These are phyloP conservation scores for Andrena haemorrhoa DNA, from an alignment of 2,888 invertebrate genomes.

Conservation along the genomic window DNA sequence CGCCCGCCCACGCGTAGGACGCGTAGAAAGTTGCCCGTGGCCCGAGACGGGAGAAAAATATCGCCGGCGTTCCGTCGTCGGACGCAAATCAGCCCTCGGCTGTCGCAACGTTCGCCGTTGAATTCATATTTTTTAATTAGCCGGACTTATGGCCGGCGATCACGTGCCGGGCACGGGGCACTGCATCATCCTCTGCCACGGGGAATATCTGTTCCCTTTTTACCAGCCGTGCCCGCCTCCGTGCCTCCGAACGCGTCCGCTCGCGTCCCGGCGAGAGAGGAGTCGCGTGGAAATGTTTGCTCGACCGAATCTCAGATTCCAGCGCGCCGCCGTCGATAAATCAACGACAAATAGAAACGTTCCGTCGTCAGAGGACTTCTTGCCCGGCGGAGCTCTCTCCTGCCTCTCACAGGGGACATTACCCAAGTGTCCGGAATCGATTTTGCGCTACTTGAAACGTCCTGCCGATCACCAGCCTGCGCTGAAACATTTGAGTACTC, in stretches of 20 bases:
- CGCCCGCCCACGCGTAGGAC: conserved; percentile 67
- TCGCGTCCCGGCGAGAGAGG: conserved; percentile 38
- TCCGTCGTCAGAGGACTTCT: conserved; percentile 67
- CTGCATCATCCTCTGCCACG: conserved; percentile 48
- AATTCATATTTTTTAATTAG: conserved; percentile 74
- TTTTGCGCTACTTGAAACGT: not conserved
- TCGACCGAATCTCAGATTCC: conserved; percentile 73
- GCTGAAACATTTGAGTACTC: too few species aligned
- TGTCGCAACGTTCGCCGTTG: conserved; percentile 48
- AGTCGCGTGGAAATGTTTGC: conserved; percentile 32
- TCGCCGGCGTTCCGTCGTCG: conserved; percentile 28
- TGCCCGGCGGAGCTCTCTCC: conserved; percentile 32
- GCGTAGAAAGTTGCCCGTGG: conserved; percentile 66
- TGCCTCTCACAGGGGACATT: conserved; percentile 16
- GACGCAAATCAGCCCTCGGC: conserved; percentile 62
- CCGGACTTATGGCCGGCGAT: conserved; percentile 57
- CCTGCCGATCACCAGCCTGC: too few species aligned
- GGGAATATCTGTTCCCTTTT: conserved; percentile 54
- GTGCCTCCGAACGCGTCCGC: conserved; percentile 23
- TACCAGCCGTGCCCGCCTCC: conserved; percentile 23
- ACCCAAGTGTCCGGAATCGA: not conserved
- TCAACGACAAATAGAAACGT: conserved; percentile 76
- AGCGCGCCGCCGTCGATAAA: conserved; percentile 68
- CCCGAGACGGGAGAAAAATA: conserved; percentile 31
- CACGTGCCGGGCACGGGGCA: conserved; percentile 49